Evolutionary conservation across 2,888 invertebrate genomes (phyloP), one percentile per base, ranked within the genome.

Genomic region (Coenonympha arcania): DNA sequence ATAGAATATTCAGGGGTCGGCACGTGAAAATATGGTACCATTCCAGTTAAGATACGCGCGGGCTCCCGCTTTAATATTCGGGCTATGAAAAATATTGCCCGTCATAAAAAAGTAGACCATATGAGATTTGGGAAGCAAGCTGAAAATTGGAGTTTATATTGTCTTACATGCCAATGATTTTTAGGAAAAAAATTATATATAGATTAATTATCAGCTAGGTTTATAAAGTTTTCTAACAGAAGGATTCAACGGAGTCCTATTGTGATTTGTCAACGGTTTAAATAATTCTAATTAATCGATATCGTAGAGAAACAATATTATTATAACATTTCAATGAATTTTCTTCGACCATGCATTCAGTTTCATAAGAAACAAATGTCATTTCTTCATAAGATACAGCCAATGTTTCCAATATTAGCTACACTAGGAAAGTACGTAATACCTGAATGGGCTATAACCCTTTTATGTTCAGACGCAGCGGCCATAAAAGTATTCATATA

Each of bases 101-200:
- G 68, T 72, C 73, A 79, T 80, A 80, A 83, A 79, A 81, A 76
- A 71, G 68, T 71, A 76, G 73, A 70, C 72, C 76, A 71, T 78
- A 78, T 76, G 79, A 78, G 79, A 73, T 79, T 76, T 79, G 73
- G 74, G 76, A 71, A 65, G 68, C 67, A 63, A 75, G 79, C 79
- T 79, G 75, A 80, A 82, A 82, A 82, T 82, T 80, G 76, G 81
- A 80, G 74, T 78, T 79, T 79, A 78, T 79, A 78, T 81, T 73
- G 71, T 74, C 73, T 76, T 20, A 4, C 34, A 4, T 2, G 8
- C 6, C 6, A 36, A 3, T 18, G n/a, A 20, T 11, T n/a, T 19
- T 15, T 15, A 15, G 31, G n/a, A 2, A n/a, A n/a, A n/a, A n/a
- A n/a, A n/a, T n/a, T n/a, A n/a, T n/a, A n/a, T n/a, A n/a, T n/a